A percentile compares a stretch with the other conserved stretches of the same genome.
Conservation (phyloP, 1,140 invertebrate genomes). For the Physella acuta region DNA sequence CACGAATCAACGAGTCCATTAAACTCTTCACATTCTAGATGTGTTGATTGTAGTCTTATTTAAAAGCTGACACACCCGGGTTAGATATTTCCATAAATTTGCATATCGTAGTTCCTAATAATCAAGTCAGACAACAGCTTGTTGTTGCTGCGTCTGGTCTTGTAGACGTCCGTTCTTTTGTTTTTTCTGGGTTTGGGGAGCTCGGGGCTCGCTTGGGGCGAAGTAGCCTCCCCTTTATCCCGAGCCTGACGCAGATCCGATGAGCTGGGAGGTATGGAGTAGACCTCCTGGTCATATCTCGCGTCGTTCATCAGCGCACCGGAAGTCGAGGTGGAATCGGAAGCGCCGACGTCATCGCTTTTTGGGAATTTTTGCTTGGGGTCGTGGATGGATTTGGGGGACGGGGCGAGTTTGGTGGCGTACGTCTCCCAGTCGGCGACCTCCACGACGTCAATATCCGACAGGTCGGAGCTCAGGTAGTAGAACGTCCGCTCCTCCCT, state of each 20-base stretch:
- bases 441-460: slow-evolving; percentile 25
- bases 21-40: too few relatives aligned
- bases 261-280: slow-evolving; percentile 7
- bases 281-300: slow-evolving; percentile 7
- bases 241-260: background rate
- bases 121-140: slow-evolving; percentile 23
- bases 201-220: slow-evolving; percentile 1
- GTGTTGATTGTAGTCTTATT: too few relatives aligned
- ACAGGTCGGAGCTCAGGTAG: slow-evolving; percentile 24
- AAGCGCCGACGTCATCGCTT: background rate
- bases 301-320: too few relatives aligned
- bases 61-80: too few relatives aligned
- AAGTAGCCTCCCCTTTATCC: background rate
- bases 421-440: slow-evolving; percentile 12
- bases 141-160: slow-evolving; percentile 14
- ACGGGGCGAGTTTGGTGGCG: background rate
- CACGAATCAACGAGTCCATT: too few relatives aligned
- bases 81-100: slow-evolving; percentile 19
- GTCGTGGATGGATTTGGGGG: background rate
- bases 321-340: too few relatives aligned
- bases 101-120: slow-evolving; percentile 22
- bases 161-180: slow-evolving; percentile 13
- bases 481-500: slow-evolving; percentile 19
- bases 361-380: background rate
- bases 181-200: background rate